phyloP scores from a whole-genome alignment of 2,797 vertebrate species.

The Crax fasciolata region DNA sequence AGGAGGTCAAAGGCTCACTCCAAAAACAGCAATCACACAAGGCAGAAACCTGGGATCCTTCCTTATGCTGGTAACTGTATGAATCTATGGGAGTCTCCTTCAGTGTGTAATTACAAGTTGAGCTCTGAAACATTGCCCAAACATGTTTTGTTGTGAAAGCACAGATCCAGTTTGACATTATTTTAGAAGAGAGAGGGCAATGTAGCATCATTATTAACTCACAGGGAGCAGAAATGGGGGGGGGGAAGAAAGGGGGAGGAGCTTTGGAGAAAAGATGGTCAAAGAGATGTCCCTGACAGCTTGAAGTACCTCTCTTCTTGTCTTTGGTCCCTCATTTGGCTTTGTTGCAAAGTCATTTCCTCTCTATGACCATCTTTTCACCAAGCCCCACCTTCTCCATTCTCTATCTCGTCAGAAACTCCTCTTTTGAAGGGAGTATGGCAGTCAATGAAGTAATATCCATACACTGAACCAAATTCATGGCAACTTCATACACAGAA shows the following conservation, averaged over 20 bases:
- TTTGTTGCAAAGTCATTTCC: neutral
- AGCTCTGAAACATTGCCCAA: slow-evolving; percentile 60
- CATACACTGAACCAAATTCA: neutral
- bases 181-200: slow-evolving; percentile 36
- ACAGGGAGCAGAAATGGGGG: neutral
- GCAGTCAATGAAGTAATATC: slow-evolving; percentile 5
- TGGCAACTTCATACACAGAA: neutral
- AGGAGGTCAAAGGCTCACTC: neutral
- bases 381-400: slow-evolving; percentile 1
- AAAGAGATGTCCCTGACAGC: neutral
- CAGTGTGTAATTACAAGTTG: slow-evolving; percentile 67
- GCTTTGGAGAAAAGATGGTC: neutral
- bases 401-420: neutral
- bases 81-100: slow-evolving; percentile 73
- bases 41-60: slow-evolving; percentile 33
- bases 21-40: neutral
- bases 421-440: neutral
- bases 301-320: neutral
- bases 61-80: slow-evolving; percentile 45
- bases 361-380: neutral
- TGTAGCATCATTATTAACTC: neutral
- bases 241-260: neutral
- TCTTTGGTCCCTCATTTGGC: neutral
- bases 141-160: slow-evolving; percentile 70
- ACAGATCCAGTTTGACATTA: slow-evolving; percentile 57